Evolutionary conservation across 2,113 vertebrate genomes (phyloP).

Genomic region (Spermophilus dauricus): DNA sequence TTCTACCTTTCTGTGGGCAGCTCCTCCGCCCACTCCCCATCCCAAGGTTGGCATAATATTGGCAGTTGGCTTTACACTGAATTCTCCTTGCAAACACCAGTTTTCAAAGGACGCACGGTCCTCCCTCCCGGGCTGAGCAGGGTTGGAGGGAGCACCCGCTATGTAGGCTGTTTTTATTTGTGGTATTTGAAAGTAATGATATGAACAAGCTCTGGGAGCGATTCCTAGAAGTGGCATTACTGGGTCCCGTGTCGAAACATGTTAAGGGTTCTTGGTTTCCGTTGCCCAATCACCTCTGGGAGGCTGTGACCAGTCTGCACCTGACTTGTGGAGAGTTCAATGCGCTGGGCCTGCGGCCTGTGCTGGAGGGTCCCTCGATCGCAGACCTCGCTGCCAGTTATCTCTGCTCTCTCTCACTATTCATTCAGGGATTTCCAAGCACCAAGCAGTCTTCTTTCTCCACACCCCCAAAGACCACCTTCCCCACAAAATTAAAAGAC

Average conservation of each 20-base stretch:
- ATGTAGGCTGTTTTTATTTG: neutral
- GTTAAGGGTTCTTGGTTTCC: neutral
- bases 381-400: neutral
- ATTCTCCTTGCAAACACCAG: neutral
- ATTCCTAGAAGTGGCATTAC: neutral
- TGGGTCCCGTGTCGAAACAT: neutral
- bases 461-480: neutral
- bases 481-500: neutral
- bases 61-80: neutral
- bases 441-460: neutral
- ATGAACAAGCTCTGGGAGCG: neutral
- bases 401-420: neutral
- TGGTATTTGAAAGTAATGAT: slow-evolving; percentile 10
- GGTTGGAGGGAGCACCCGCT: no score
- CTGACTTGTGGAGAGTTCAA: neutral
- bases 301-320: neutral
- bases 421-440: slow-evolving; percentile 23
- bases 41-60: neutral
- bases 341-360: fast-evolving
- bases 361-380: neutral
- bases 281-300: neutral
- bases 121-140: neutral
- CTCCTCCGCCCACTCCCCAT: no score
- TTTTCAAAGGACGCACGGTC: neutral
- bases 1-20: neutral